A percentile compares a stretch with the other conserved stretches of the same genome.
These are phyloP conservation scores for Orchestes rusci DNA, from an alignment of 2,888 invertebrate species.

Conservation along the genomic window DNA sequence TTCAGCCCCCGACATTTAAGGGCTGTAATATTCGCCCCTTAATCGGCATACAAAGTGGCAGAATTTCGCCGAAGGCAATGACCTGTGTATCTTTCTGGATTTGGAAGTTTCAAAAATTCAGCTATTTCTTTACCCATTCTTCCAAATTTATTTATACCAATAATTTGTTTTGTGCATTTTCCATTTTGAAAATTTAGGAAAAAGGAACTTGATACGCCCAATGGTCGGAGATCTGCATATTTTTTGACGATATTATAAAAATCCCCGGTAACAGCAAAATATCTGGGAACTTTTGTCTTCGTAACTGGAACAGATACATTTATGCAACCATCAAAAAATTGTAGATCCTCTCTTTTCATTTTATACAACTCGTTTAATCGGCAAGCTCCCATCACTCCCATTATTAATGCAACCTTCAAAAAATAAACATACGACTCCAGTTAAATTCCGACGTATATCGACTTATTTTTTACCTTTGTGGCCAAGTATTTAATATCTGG, in stretches of 20 bases:
- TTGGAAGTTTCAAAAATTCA: slow-evolving; percentile 14
- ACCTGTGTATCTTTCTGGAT: slow-evolving; percentile 20
- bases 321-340: slow-evolving; percentile 18
- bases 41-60: too few species aligned
- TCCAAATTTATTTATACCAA: slow-evolving; percentile 24
- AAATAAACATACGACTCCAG: too few species aligned
- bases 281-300: slow-evolving; percentile 15
- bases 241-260: slow-evolving; percentile 20
- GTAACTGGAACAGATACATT: slow-evolving; percentile 18
- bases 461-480: slow-evolving; percentile 22
- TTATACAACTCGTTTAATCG: slow-evolving; percentile 17
- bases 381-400: slow-evolving; percentile 23
- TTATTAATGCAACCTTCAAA: slow-evolving; percentile 21
- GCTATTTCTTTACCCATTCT: slow-evolving; percentile 22
- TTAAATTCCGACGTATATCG: too few species aligned
- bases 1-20: too few species aligned
- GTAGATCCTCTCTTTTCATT: slow-evolving; percentile 18
- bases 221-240: slow-evolving; percentile 20
- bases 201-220: slow-evolving; percentile 7
- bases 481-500: slow-evolving; percentile 20
- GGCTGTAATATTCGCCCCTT: too few species aligned
- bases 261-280: slow-evolving; percentile 18
- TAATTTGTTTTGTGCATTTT: slow-evolving; percentile 18
- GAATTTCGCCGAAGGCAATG: slow-evolving; percentile 11
- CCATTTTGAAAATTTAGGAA: slow-evolving; percentile 24